Conservation (phyloP, 2,797 vertebrate genomes). For the Tapirus indicus region DNA sequence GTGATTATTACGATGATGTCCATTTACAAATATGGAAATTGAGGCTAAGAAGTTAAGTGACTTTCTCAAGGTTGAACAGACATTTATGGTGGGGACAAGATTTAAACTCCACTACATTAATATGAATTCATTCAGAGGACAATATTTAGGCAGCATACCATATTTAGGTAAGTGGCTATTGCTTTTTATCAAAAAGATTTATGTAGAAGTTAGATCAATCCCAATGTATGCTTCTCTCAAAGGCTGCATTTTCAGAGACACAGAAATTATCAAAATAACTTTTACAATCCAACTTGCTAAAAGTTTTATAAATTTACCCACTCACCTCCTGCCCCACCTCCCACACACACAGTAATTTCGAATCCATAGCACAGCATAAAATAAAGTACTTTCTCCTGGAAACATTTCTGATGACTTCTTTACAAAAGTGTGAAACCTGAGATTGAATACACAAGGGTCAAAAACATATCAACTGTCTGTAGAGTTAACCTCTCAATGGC, state of each 20-base stretch:
- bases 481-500: background rate
- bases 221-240: background rate
- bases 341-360: background rate
- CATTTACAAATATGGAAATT: conserved; percentile 31
- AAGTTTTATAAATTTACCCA: background rate
- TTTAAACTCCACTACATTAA: background rate
- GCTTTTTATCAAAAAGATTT: background rate
- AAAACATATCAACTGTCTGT: background rate
- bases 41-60: background rate
- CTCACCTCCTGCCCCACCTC: background rate
- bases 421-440: background rate
- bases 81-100: background rate
- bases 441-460: background rate
- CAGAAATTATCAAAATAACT: background rate
- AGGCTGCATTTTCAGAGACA: background rate
- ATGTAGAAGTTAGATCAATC: background rate
- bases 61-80: background rate
- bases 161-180: background rate
- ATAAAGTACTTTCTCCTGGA: background rate
- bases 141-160: background rate
- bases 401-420: background rate
- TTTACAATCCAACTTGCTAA: background rate
- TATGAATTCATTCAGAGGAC: background rate
- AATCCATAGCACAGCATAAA: background rate
- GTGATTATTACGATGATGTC: background rate